Evolutionary conservation across 2,888 invertebrate species (phyloP).

Genomic region (Callimorpha dominula): DNA sequence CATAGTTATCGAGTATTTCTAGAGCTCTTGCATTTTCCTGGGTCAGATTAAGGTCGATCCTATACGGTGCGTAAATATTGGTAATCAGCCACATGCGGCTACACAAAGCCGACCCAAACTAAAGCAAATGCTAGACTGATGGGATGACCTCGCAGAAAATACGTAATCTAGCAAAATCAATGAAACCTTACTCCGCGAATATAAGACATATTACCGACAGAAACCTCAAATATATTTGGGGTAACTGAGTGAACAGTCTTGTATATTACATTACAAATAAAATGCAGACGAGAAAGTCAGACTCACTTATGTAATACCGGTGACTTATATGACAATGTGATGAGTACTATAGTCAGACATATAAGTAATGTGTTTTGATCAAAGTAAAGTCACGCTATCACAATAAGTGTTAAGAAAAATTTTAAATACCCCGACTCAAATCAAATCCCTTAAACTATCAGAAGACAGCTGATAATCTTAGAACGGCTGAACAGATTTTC

Average conservation of each 20-base stretch:
- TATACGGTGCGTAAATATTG: conserved; percentile 9
- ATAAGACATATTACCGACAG: conserved; percentile 14
- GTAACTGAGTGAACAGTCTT: background rate
- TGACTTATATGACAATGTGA: no score
- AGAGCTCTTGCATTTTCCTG: background rate
- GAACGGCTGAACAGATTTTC: no score
- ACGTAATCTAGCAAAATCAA: conserved; percentile 18
- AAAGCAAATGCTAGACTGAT: conserved; percentile 7
- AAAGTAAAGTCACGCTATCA: background rate
- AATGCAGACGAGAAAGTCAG: no score
- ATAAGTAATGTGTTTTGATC: background rate
- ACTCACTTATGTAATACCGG: no score
- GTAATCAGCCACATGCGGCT: conserved; percentile 11
- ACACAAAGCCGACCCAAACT: conserved; percentile 9
- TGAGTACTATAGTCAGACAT: background rate
- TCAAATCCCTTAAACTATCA: no score
- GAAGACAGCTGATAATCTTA: no score
- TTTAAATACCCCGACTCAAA: background rate
- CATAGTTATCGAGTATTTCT: background rate
- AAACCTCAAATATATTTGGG: conserved; percentile 9
- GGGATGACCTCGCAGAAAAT: conserved; percentile 21
- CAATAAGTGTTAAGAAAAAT: background rate
- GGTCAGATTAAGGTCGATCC: conserved; percentile 5
- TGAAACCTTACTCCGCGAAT: conserved; percentile 15
- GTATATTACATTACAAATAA: background rate